Base-by-base conservation (phyloP, 2,113 vertebrate species). In the Procapra przewalskii region DNA sequence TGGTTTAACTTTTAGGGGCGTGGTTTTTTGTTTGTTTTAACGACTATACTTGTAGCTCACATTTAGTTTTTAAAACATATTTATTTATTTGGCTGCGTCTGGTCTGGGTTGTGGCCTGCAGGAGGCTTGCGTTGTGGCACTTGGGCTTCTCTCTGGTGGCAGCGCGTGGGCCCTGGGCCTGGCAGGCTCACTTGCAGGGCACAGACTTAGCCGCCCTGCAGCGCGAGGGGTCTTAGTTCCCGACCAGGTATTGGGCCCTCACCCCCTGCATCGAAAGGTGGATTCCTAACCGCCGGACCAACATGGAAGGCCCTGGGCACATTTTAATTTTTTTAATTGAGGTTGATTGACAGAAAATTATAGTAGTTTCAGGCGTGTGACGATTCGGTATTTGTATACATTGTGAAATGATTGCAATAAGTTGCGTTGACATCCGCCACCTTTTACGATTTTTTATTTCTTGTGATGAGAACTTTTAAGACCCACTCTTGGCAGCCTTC, bases 71-170 rank as follows among this genome's bases (percentile, higher is more conserved):
- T 6, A 13, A 5, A 21, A 23, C 11, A 3, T 14, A 75, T 4
- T 13, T 27, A 14, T 43, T 43, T 43, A 3, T 14, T 13, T 77
- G 71, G 23, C 36, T 3, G 6, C 23, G 1, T 27, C 71, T 43
- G 71, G 71, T 7, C 67, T 27, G 3, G 3, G 71, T 0, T 27
- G 36, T 43, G 71, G 71, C 71, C 7, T 1, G 1, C 23, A 3
- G 40, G 71, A 23, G 19, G 21, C 1, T 23, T 40, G 0, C 13
- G 19, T 6, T 71, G 67, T 12, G n/a, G n/a, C 3, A 5, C 19
- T 6, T 23, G 19, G n/a, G n/a, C 15, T n/a, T 15, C 31, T 64
- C 62, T n/a, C 31, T 8, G 31, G 31, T 2, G 33, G 33, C 5
- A 4, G 67, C 12, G 3, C 1, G 2, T 3, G 40, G 71, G 40